Evolutionary conservation across 2,113 vertebrate genomes (phyloP).

Genomic region (Tragelaphus buxtoni): DNA sequence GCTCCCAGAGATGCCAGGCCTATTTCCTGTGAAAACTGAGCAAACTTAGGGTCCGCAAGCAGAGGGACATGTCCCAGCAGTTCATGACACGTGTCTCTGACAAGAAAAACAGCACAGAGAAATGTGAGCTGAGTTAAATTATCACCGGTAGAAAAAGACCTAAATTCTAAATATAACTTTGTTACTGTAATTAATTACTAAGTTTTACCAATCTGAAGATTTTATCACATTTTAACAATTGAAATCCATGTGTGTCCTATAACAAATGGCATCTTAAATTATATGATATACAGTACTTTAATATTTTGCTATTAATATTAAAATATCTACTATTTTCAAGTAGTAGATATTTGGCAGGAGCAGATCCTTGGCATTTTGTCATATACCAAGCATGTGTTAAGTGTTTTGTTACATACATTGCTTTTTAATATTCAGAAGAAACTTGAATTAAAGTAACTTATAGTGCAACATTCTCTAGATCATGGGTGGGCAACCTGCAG

Average conservation of each 20-base stretch:
- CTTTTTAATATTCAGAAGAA: conserved; percentile 6
- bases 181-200: not conserved
- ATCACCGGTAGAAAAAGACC: not conserved
- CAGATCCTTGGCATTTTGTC: not conserved
- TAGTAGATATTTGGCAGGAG: not conserved
- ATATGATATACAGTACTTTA: not conserved
- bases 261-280: not conserved
- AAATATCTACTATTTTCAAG: not conserved
- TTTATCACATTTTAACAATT: not conserved
- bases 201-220: not conserved
- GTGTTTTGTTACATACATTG: not conserved
- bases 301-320: not conserved
- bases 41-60: conserved; percentile 96
- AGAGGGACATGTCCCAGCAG: conserved; percentile 96
- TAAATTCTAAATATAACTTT: not conserved
- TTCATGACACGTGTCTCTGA: conserved; percentile 97
- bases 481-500: not conserved
- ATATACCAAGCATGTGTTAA: not conserved
- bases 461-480: not conserved
- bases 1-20: conserved; percentile 96
- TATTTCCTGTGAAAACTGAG: conserved; percentile 98
- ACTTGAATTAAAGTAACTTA: not conserved
- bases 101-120: conserved; percentile 55
- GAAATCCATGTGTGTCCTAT: not conserved
- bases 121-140: conserved; percentile 26